These are phyloP conservation scores for Pseudomyrmex flavicornis DNA, from an alignment of 1,140 invertebrate genomes.

Conservation along the genomic window DNA sequence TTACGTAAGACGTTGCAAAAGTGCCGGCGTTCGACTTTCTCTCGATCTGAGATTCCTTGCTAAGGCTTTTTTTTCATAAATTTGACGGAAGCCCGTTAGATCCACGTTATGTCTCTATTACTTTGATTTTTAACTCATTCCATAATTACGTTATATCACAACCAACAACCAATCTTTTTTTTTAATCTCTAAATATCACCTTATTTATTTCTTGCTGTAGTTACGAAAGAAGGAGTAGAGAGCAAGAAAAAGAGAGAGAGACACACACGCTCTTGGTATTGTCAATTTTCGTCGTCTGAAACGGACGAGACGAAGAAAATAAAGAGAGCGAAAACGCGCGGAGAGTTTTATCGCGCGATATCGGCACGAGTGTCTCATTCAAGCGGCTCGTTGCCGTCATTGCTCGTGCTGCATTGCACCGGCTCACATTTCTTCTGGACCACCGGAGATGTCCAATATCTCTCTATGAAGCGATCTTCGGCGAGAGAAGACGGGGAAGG, in stretches of 20 bases:
- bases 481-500: slow-evolving; percentile 29
- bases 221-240: neutral
- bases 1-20: slow-evolving; percentile 34
- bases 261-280: no score
- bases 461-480: slow-evolving; percentile 58
- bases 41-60: neutral
- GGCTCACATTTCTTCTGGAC: slow-evolving; percentile 54
- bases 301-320: neutral
- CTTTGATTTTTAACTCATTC: neutral
- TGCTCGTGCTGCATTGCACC: slow-evolving; percentile 37
- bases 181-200: no score
- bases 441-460: slow-evolving; percentile 67
- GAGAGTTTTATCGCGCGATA: slow-evolving; percentile 36
- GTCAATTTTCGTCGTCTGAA: slow-evolving; percentile 1
- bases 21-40: slow-evolving; percentile 18
- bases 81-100: neutral
- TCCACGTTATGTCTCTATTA: neutral
- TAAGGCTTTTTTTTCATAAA: neutral
- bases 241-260: no score
- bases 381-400: slow-evolving; percentile 50
- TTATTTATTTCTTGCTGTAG: slow-evolving; percentile 9
- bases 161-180: no score
- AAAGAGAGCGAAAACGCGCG: slow-evolving; percentile 23
- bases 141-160: neutral
- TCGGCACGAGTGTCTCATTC: slow-evolving; percentile 40